phyloP scores from a whole-genome alignment of 2,113 vertebrate species.

The Microtus montanus region DNA sequence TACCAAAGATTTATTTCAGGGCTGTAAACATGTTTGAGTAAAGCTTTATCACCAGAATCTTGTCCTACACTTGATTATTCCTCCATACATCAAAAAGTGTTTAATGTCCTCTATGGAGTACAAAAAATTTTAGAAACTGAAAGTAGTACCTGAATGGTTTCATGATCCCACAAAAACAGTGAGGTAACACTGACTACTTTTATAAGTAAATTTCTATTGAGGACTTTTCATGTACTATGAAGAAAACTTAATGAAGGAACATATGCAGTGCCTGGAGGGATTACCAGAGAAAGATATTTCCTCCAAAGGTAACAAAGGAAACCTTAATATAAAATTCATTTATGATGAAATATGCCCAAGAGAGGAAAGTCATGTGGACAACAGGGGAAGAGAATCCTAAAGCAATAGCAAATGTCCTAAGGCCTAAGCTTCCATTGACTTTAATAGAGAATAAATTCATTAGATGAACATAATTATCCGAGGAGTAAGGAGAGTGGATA shows the following conservation, averaged over 20 bases:
- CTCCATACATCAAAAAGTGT: background rate
- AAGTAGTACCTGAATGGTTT: background rate
- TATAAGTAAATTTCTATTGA: background rate
- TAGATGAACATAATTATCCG: background rate
- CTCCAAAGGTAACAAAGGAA: background rate
- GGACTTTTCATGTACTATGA: background rate
- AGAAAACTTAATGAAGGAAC: background rate
- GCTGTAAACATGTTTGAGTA: no score
- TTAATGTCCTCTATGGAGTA: background rate
- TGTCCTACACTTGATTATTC: background rate
- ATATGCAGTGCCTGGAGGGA: accelerated
- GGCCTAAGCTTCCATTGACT: background rate
- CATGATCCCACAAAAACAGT: background rate
- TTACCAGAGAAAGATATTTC: accelerated
- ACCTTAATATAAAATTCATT: background rate
- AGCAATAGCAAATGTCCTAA: background rate
- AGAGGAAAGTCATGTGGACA: background rate
- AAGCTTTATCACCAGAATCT: background rate
- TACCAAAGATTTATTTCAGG: no score
- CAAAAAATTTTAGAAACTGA: background rate
- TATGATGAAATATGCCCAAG: background rate
- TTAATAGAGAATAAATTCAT: background rate
- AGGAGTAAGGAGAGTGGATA: background rate
- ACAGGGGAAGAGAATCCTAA: background rate
- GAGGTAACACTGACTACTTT: background rate